Conservation (phyloP, 2,888 invertebrate genomes). For the Stenchaetothrips biformis region DNA sequence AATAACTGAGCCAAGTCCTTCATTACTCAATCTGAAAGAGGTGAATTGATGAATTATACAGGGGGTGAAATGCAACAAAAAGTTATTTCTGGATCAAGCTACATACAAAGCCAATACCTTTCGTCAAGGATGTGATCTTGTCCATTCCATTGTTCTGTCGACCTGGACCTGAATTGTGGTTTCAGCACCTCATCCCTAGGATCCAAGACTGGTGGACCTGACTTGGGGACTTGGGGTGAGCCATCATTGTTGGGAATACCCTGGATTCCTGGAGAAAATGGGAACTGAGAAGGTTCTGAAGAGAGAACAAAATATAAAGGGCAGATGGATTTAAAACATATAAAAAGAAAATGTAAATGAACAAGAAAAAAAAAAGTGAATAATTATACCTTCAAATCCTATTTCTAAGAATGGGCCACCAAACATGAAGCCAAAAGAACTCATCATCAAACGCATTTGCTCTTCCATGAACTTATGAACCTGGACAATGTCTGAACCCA, state of each 20-base stretch:
- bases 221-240: no score
- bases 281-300: not conserved
- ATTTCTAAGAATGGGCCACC: not conserved
- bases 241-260: not conserved
- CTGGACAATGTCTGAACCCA: not conserved
- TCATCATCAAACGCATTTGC: constrained; percentile 3
- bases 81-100: no score
- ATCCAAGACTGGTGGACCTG: not conserved
- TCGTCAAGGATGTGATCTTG: constrained; percentile 6
- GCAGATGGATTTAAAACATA: not conserved
- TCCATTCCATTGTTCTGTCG: not conserved
- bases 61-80: not conserved
- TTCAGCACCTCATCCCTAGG: not conserved
- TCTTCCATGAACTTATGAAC: constrained; percentile 9
- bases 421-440: not conserved
- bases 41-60: no score
- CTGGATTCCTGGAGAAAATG: not conserved
- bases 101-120: not conserved
- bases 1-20: not conserved
- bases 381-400: not conserved
- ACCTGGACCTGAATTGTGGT: not conserved
- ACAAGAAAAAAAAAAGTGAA: not conserved
- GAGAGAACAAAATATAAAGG: not conserved
- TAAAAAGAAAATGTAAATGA: not conserved
- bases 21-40: not conserved